phyloP scores from a whole-genome alignment of 2,888 invertebrate species.

The Cylindroiulus punctatus region DNA sequence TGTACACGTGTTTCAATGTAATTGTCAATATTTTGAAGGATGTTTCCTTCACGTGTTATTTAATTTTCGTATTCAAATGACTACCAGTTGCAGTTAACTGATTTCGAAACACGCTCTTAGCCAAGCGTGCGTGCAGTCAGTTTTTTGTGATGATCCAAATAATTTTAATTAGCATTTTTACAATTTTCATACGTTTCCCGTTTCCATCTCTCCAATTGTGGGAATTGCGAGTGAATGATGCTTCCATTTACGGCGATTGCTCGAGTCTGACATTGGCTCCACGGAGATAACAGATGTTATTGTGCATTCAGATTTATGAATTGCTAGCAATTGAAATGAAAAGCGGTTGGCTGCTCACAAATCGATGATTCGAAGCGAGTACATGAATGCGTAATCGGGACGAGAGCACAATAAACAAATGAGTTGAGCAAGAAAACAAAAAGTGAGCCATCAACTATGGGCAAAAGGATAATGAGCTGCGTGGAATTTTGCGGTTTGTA shows the following conservation, averaged over 20 bases:
- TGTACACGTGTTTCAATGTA: too few species aligned
- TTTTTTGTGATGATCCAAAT: too few species aligned
- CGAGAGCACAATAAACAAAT: slow-evolving; percentile 10
- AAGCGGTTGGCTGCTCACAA: background rate
- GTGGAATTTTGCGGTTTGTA: slow-evolving; percentile 9
- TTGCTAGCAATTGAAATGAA: slow-evolving; percentile 1
- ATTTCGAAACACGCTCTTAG: too few species aligned
- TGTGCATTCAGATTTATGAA: background rate
- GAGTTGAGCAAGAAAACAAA: background rate
- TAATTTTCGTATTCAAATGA: background rate
- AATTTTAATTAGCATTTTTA: background rate
- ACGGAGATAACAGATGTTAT: background rate
- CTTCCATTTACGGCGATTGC: background rate
- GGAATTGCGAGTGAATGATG: slow-evolving; percentile 3
- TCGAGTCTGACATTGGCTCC: background rate
- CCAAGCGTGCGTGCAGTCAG: too few species aligned
- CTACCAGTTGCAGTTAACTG: background rate
- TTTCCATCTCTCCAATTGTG: background rate
- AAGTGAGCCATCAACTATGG: background rate
- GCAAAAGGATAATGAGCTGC: background rate
- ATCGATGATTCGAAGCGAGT: background rate
- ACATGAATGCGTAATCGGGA: background rate
- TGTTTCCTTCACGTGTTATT: too few species aligned
- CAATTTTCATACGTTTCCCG: background rate
- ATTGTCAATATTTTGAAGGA: too few species aligned